Evolutionary conservation across 2,797 vertebrate species (phyloP), one percentile per base, ranked within the genome.

Genomic region (Sebastes vulpes): DNA sequence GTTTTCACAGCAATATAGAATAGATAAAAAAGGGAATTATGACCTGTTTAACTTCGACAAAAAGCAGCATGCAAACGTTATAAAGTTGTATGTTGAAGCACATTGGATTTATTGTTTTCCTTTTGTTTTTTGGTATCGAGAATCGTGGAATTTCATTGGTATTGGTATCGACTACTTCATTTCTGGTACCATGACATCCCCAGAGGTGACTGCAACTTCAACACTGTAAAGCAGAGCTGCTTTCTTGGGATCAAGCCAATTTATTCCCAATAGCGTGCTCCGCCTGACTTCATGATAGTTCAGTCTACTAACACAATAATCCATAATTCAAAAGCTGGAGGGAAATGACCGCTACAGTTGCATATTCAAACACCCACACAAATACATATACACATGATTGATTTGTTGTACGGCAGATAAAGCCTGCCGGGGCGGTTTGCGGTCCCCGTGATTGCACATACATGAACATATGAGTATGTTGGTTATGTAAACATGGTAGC

Each of bases 401-500:
- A 88, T 89, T 82, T 60, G 80, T 82, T 74, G 75, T 65, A 25
- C 35, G 1, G 58, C 81, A 77, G 84, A 84, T 87, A 81, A 77
- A 63, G 70, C 25, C 82, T 70, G 64, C 59, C 3, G 53, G 23
- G 68, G 50, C 63, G 66, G 50, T 60, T 32, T 81, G 82, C 0
- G 74, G 84, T 68, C 75, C 35, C 61, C 25, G 56, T 80, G 81
- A 89, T 79, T 88, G 85, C 89, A 79, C 79, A 87, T 79, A 83
- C 74, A 79, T 84, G 82, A 86, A 86, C 81, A 32, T 56, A 74
- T 54, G 81, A 82, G 81, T 56, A 48, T 26, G 81, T 79, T 86
- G 76, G 46, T 82, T 88, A 56, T 84, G 84, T 84, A 88, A 93
- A 93, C 87, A 85, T 7, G 50, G 91, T 92, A 50, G 69, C 82